Conservation (phyloP, 2,113 vertebrate genomes). For the Elachura formosa region DNA sequence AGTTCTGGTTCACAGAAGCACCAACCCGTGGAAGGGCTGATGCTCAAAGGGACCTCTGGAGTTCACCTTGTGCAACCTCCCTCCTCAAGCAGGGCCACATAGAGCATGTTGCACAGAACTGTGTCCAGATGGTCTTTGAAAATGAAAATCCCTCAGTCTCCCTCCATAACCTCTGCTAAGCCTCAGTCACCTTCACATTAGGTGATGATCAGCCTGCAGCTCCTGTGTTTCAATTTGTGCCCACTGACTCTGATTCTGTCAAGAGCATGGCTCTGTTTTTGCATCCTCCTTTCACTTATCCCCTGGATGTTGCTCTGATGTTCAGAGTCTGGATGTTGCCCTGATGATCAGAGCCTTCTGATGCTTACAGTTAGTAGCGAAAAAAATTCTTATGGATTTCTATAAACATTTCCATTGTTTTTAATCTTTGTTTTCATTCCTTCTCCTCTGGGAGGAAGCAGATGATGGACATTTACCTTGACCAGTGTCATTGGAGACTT, state of each 20-base stretch:
- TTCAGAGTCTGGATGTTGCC: too few relatives aligned
- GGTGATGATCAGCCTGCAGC: neutral
- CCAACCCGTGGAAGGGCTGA: neutral
- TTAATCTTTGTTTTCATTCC: too few relatives aligned
- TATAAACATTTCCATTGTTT: too few relatives aligned
- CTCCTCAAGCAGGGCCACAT: rapidly evolving
- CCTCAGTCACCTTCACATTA: neutral
- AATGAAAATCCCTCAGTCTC: neutral
- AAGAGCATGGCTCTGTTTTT: neutral
- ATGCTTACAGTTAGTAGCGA: too few relatives aligned
- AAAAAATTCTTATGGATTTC: too few relatives aligned
- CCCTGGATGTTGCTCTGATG: too few relatives aligned
- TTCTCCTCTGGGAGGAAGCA: too few relatives aligned
- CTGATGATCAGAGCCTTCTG: too few relatives aligned
- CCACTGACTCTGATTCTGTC: neutral
- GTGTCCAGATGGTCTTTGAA: neutral
- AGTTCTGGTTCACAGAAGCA: neutral
- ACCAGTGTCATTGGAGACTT: too few relatives aligned
- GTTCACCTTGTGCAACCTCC: neutral
- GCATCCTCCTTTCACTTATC: neutral
- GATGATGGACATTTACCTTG: too few relatives aligned
- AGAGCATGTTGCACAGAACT: neutral
- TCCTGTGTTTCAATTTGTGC: neutral
- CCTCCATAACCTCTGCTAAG: neutral
- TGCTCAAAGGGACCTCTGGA: neutral